Evolutionary conservation across 2,797 vertebrate genomes (phyloP).

Genomic region (Bryconaethiops microstoma): DNA sequence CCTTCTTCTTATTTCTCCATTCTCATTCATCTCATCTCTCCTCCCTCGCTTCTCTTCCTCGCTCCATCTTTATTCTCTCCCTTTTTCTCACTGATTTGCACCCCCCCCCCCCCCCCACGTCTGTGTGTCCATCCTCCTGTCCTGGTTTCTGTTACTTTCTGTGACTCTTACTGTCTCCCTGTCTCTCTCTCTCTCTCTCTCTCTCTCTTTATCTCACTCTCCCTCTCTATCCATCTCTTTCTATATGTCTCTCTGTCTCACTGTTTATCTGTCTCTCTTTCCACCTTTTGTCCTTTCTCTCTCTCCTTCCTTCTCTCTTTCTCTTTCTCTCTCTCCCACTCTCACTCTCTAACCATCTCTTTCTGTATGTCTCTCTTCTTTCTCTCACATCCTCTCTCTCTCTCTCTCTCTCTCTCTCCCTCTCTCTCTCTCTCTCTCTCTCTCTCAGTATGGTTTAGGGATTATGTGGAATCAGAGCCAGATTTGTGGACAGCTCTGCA

Average conservation of each 20-base stretch:
- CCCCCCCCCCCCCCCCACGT: too few relatives aligned
- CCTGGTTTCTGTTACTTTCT: not conserved
- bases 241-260: too few relatives aligned
- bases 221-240: too few relatives aligned
- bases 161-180: not conserved
- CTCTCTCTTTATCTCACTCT: too few relatives aligned
- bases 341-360: too few relatives aligned
- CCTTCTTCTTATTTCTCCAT: not conserved
- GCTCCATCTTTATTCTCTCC: not conserved
- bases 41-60: not conserved
- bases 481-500: slow-evolving; percentile 56
- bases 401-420: slow-evolving; percentile 17
- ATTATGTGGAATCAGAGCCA: slow-evolving; percentile 63
- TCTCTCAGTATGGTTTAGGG: slow-evolving; percentile 54
- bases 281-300: not conserved
- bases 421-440: slow-evolving; percentile 46
- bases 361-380: slow-evolving; percentile 11
- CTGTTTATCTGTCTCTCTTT: not conserved
- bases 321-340: not conserved
- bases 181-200: not conserved
- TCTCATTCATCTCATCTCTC: not conserved
- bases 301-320: not conserved
- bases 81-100: not conserved
- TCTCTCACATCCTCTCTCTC: slow-evolving; percentile 18
- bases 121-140: too few relatives aligned